Evolutionary conservation across 2,113 vertebrate genomes (phyloP).

Genomic region (Peromyscus leucopus): DNA sequence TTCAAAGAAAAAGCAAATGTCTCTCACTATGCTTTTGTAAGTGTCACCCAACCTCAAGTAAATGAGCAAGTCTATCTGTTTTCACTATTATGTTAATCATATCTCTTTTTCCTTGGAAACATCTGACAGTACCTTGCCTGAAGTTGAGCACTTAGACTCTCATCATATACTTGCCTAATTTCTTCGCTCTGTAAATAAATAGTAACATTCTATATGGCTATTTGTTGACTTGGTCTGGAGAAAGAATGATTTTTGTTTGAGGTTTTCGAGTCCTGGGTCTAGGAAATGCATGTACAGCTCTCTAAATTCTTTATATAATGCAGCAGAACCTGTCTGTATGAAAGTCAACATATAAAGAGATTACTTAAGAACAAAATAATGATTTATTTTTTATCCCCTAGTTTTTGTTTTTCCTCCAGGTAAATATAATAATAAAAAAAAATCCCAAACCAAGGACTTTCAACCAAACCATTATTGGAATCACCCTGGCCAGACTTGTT

Average conservation of each 20-base stretch:
- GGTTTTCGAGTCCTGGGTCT: not conserved
- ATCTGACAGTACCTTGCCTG: not conserved
- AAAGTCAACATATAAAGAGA: not conserved
- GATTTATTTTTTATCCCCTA: not conserved
- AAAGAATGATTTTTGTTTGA: not conserved
- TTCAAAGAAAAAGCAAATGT: not conserved
- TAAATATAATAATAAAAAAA: conserved; percentile 1
- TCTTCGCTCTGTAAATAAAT: not conserved
- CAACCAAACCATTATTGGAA: not conserved
- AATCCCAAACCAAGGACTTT: not conserved
- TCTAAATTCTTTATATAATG: not conserved
- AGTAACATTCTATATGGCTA: not conserved
- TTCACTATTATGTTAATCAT: not conserved
- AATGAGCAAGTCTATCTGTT: not conserved
- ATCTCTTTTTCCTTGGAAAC: not conserved
- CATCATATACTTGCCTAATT: not conserved
- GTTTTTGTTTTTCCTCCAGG: not conserved
- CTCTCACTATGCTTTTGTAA: not conserved
- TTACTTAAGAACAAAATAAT: not conserved
- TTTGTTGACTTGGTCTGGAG: not conserved
- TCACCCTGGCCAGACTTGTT: not conserved
- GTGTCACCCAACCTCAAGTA: not conserved
- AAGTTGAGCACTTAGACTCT: not conserved
- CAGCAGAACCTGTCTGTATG: not conserved
- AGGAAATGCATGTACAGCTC: not conserved